Evolutionary conservation across 1,140 invertebrate genomes (phyloP).

Genomic region (Antheraea mylitta): DNA sequence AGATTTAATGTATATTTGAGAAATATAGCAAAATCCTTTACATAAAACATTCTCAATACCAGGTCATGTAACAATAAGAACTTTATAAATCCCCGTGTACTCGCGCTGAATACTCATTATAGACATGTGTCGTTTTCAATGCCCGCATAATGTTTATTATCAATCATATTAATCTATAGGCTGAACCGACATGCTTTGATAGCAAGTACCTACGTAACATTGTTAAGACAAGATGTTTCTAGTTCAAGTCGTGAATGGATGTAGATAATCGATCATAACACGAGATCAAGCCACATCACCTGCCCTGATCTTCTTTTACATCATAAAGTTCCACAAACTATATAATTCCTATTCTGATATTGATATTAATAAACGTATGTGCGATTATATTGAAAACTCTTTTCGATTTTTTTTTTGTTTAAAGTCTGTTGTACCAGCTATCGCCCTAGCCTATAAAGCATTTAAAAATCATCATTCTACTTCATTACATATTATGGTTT

Average conservation of each 20-base stretch:
- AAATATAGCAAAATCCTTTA: too few species aligned
- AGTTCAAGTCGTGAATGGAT: constrained; percentile 21
- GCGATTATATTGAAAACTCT: too few species aligned
- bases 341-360: not conserved
- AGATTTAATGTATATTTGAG: too few species aligned
- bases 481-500: too few species aligned
- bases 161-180: constrained; percentile 19
- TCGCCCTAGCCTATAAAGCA: too few species aligned
- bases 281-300: constrained; percentile 13
- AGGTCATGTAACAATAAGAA: constrained; percentile 16
- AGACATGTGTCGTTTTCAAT: constrained; percentile 10
- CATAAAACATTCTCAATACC: not conserved
- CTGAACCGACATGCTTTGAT: constrained; percentile 10
- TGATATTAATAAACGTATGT: too few species aligned
- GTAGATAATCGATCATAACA: constrained; percentile 33
- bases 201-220: constrained; percentile 12
- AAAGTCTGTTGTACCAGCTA: too few species aligned
- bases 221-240: constrained; percentile 17
- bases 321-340: constrained; percentile 17
- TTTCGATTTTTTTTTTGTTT: too few species aligned
- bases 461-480: too few species aligned
- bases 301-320: constrained; percentile 29
- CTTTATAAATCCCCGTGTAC: constrained; percentile 22
- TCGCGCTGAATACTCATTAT: not conserved
- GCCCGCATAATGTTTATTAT: constrained; percentile 33